Base-by-base conservation (phyloP, 1,140 invertebrate species). In the Formica exsecta region DNA sequence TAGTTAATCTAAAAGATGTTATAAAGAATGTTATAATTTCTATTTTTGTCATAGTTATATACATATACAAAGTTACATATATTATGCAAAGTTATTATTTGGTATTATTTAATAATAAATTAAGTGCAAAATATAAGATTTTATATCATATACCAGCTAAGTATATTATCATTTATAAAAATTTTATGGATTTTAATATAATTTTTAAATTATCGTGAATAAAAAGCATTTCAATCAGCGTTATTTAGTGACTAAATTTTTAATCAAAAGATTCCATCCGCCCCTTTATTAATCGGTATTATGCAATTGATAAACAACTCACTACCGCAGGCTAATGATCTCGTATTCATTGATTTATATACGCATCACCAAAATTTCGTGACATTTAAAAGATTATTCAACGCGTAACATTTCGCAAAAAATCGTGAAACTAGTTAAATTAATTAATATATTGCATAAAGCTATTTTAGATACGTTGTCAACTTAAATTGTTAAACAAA, bases 271-370 rank as follows among this genome's bases (percentile, higher is more conserved):
- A 65, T 77, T 62, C 25, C 61, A 48, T 19, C 16, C 36, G 59
- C 29, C 29, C 41, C 9, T 44, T 44, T 19, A 64, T 77, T 64
- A 77, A 44, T 62, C 19, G n/a, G 38, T 44, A 29, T 77, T 77
- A 65, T 32, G 61, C 75, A 38, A 44, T 7, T 61, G 61, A n/a
- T 77, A 41, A 41, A 41, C 65, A 57, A 62, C 61, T 38, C 41
- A 32, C 41, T 57, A 22, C 44, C 29, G 25, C 59, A 13, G 25
- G 2, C 11, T 29, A 62, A 62, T 62, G 7, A 38, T 38, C 70
- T 44, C 41, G 0, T 25, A 13, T n/a, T n/a, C 13, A 5, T 19
- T 54, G 22, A 62, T 62, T 62, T 62, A 29, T 62, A 62, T 25
- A n/a, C 9, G 9, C 22, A 22, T 61, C 8, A n/a, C 11, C 22